A percentile compares a stretch with the other conserved stretches of the same genome.
phyloP scores from a whole-genome alignment of 2,113 vertebrate genomes.

The Eleginops maclovinus region DNA sequence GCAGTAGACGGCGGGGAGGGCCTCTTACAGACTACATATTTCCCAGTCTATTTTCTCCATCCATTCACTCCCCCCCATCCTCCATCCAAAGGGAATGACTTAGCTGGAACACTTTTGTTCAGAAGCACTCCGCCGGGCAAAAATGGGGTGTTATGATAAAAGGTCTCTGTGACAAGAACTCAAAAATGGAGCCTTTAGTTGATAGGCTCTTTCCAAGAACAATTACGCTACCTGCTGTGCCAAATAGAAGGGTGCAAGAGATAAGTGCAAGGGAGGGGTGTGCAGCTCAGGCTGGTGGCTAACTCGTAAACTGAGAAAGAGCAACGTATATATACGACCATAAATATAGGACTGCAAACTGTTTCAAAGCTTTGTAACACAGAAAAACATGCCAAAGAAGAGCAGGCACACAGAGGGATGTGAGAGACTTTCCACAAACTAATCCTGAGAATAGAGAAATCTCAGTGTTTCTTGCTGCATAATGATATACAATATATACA shows the following conservation, averaged over 20 bases:
- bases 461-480: slow-evolving; percentile 6
- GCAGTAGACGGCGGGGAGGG: slow-evolving; percentile 28
- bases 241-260: slow-evolving; percentile 69
- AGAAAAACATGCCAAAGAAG: neutral
- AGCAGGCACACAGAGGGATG: neutral
- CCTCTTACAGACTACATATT: slow-evolving; percentile 44
- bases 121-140: slow-evolving; percentile 46
- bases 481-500: neutral
- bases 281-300: slow-evolving; percentile 60
- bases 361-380: slow-evolving; percentile 37
- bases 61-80: neutral
- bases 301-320: slow-evolving; percentile 63
- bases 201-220: slow-evolving; percentile 68
- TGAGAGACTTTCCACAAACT: neutral
- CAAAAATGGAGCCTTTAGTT: slow-evolving; percentile 62
- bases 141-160: slow-evolving; percentile 65
- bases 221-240: slow-evolving; percentile 71
- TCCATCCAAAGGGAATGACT: slow-evolving; percentile 57
- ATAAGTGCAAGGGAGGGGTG: slow-evolving; percentile 66
- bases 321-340: slow-evolving; percentile 48
- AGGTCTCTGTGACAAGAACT: slow-evolving; percentile 59
- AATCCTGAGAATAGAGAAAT: slow-evolving; percentile 22
- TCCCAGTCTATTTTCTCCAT: slow-evolving; percentile 36
- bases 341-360: slow-evolving; percentile 54
- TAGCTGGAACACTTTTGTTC: slow-evolving; percentile 62